These are phyloP conservation scores for Epistrophe eligans DNA, from an alignment of 2,888 invertebrate species.

Conservation along the genomic window DNA sequence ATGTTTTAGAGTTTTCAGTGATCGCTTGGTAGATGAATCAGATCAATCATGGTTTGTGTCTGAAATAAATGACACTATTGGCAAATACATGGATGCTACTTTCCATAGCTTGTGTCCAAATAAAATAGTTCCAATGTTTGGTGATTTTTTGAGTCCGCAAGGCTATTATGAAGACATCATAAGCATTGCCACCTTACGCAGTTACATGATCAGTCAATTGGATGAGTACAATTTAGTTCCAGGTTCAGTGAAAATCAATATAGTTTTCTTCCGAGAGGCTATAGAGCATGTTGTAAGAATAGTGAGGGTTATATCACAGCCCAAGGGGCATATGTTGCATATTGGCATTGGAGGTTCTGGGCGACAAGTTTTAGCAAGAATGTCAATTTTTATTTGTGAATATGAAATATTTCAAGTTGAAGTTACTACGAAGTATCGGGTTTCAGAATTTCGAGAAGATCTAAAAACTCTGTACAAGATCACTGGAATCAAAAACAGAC, in stretches of 20 bases:
- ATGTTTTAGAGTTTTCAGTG: conserved; percentile 92
- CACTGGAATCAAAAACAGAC: conserved; percentile 90
- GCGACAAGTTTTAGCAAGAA: conserved; percentile 90
- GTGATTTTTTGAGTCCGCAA: conserved; percentile 91
- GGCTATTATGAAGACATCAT: conserved; percentile 91
- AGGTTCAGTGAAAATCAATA: conserved; percentile 91
- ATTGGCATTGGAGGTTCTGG: conserved; percentile 95
- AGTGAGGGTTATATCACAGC: conserved; percentile 92
- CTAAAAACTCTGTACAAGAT: conserved; percentile 89
- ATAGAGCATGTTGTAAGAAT: conserved; percentile 93
- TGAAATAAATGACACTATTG: conserved; percentile 90
- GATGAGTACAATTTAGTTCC: conserved; percentile 89
- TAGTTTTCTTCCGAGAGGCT: conserved; percentile 94
- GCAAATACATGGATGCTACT: conserved; percentile 91
- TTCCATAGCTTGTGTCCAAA: conserved; percentile 91
- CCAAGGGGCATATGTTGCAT: conserved; percentile 92
- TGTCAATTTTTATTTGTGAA: conserved; percentile 92
- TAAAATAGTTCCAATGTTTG: conserved; percentile 89
- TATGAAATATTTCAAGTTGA: conserved; percentile 91
- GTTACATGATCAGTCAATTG: conserved; percentile 84
- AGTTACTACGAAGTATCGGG: conserved; percentile 91
- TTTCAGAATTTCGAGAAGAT: conserved; percentile 92
- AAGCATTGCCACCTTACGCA: conserved; percentile 86
- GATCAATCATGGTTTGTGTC: conserved; percentile 91
- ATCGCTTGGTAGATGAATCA: conserved; percentile 91